Evolutionary conservation across 2,888 invertebrate species (phyloP).

Genomic region (Candidula unifasciata): DNA sequence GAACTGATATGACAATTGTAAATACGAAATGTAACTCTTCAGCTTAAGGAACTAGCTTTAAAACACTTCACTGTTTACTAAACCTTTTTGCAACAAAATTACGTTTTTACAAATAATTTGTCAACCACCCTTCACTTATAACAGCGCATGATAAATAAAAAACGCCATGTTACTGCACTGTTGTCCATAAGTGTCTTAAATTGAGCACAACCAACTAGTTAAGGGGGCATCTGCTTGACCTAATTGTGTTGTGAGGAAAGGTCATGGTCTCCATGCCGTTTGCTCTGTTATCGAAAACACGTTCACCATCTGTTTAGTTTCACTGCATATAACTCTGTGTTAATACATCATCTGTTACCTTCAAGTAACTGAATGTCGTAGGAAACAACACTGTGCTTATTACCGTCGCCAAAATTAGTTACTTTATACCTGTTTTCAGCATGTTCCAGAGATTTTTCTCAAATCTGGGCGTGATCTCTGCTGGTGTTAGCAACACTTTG

Average conservation of each 20-base stretch:
- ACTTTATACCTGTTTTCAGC: background rate
- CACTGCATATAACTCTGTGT: background rate
- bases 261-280: constrained; percentile 32
- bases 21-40: no score
- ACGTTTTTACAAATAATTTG: no score
- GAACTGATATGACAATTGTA: no score
- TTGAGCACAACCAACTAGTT: background rate
- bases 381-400: background rate
- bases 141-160: no score
- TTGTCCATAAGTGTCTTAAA: no score
- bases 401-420: background rate
- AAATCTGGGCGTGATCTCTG: constrained; percentile 2
- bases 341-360: background rate
- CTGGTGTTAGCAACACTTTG: background rate
- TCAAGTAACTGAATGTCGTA: background rate
- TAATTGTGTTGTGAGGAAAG: background rate
- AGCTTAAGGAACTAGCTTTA: no score
- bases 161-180: no score
- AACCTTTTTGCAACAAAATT: no score
- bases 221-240: background rate
- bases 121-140: no score
- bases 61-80: no score
- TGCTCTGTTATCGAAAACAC: background rate
- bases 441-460: constrained; percentile 11
- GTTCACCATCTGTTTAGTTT: constrained; percentile 16